Base-by-base conservation (phyloP, 1,140 invertebrate genomes). In the Diuraphis noxia region DNA sequence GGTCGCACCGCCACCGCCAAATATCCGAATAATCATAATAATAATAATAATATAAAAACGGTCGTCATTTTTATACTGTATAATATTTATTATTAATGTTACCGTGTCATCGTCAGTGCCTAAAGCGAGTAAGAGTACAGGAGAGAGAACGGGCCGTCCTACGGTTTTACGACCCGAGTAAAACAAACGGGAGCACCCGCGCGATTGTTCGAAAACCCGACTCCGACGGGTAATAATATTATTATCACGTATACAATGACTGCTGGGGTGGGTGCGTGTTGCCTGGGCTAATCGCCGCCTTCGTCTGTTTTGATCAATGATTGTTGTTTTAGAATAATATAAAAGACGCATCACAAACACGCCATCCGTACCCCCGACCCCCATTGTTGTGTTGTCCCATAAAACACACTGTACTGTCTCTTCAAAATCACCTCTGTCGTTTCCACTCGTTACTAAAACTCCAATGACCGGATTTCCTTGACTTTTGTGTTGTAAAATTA, bases 11-110 rank as follows among this genome's bases (percentile, higher is more conserved):
- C 87, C 88, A 19, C 72, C 63, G 41, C 63, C 34, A 40, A 41
- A 81, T 79, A 77, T 79, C 41, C 89, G 89, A 82, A 91, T 91
- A 90, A 90, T 89, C 56, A 89, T 89, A 86, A 86, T 86, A 86
- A 85, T 85, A 88, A 89, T 89, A 77, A 46, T 89, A 91, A 82
- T 81, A 82, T 82, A 81, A 82, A 91, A 91, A 91, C 72, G 77
- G 77, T 38, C 63, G 89, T 91, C 89, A 91, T 91, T 91, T 91
- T 91, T 91, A 91, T 82, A 91, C 89, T 81, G 77, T 91, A 81
- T 91, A 91, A 82, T 91, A 91, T 82, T 90, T 91, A 91, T 91
- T 91, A 91, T 91, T 91, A 91, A 91, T 91, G 89, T 91, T 91
- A 82, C 89, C 89, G 89, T 91, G 89, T 91, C 89, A 91, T 82